Evolutionary conservation across 2,113 vertebrate species (phyloP).

Genomic region (Nerophis ophidion): DNA sequence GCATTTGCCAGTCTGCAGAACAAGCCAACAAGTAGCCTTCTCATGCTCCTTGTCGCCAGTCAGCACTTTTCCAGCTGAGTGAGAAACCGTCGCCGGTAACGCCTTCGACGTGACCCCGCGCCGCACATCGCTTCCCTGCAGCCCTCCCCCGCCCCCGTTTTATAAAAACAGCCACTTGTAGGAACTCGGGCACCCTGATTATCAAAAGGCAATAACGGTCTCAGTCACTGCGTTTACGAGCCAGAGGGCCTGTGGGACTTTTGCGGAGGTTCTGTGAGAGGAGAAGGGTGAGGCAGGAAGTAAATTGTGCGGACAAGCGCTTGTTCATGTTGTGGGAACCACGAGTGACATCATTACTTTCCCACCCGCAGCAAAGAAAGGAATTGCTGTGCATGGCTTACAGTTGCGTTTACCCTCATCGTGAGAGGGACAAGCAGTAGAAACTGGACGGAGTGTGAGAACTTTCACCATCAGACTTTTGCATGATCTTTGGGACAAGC

Average conservation of each 20-base stretch:
- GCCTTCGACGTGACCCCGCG: constrained; percentile 27
- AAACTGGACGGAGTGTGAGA: constrained; percentile 1
- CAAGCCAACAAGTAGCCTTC: constrained; percentile 48
- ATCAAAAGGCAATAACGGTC: constrained; percentile 28
- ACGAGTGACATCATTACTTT: constrained; percentile 41
- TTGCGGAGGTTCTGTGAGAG: constrained; percentile 23
- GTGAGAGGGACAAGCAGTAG: neutral
- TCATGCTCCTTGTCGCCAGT: constrained; percentile 33
- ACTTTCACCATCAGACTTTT: neutral
- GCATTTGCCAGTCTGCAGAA: constrained; percentile 39
- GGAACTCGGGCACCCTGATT: constrained; percentile 22
- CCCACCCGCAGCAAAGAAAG: constrained; percentile 41
- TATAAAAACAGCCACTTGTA: constrained; percentile 45
- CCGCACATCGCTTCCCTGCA: neutral
- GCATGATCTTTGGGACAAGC: too few relatives aligned
- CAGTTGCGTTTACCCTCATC: constrained; percentile 5
- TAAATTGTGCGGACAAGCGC: constrained; percentile 17
- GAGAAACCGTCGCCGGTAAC: constrained; percentile 33
- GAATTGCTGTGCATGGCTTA: neutral
- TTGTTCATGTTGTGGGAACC: constrained; percentile 37
- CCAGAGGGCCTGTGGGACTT: constrained; percentile 18
- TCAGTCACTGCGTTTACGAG: constrained; percentile 48
- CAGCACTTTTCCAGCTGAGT: constrained; percentile 56
- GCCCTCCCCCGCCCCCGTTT: constrained; percentile 10
- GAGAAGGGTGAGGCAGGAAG: constrained; percentile 26